These are phyloP conservation scores for Thera obeliscata DNA, from an alignment of 2,888 invertebrate species.

Conservation along the genomic window DNA sequence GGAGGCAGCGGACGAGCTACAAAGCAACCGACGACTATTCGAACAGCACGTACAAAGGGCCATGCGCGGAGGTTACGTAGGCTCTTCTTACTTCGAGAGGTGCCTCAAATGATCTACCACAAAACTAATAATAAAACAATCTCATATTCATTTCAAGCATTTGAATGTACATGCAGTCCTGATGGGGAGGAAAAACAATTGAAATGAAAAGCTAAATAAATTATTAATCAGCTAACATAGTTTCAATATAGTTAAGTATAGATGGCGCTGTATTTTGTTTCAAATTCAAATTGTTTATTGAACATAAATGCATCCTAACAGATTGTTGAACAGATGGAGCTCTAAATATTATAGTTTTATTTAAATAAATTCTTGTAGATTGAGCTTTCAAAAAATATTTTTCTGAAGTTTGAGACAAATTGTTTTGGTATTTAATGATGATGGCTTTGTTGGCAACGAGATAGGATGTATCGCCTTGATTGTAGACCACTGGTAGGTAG, in stretches of 20 bases:
- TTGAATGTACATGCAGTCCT: constrained; percentile 36
- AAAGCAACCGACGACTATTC: constrained; percentile 96
- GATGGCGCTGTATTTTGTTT: constrained; percentile 29
- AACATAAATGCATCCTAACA: no score
- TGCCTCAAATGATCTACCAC: constrained; percentile 93
- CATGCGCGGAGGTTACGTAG: constrained; percentile 98
- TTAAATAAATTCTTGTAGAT: no score
- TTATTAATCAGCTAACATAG: constrained; percentile 33
- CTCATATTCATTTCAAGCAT: constrained; percentile 68
- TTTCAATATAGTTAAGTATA: constrained; percentile 30
- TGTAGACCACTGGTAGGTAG: not conserved
- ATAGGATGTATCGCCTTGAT: no score
- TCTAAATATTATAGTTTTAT: not conserved
- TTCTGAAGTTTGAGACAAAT: constrained; percentile 10
- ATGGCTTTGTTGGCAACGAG: no score
- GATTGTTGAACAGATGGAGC: constrained; percentile 32
- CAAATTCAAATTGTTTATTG: no score
- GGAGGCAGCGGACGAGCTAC: constrained; percentile 98
- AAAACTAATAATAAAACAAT: constrained; percentile 76
- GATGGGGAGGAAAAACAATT: constrained; percentile 24
- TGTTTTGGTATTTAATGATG: constrained; percentile 15
- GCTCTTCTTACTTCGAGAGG: constrained; percentile 96
- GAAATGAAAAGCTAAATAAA: constrained; percentile 34
- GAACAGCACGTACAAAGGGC: constrained; percentile 98
- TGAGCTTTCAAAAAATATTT: constrained; percentile 16